Conservation (phyloP, 1,140 invertebrate species). For the Neodiprion virginianus region DNA sequence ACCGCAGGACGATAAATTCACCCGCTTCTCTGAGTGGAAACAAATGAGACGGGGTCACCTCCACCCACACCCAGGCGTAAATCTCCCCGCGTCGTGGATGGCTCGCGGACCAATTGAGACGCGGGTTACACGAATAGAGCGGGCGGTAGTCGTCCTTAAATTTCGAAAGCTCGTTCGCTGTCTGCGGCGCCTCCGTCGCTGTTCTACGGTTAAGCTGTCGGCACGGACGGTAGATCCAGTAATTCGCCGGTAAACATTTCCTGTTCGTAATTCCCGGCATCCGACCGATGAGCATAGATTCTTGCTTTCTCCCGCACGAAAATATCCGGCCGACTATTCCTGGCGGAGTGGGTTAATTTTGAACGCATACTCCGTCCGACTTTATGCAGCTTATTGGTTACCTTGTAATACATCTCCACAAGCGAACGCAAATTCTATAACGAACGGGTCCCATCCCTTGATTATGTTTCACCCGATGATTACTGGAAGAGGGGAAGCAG, state of each 20-base stretch:
- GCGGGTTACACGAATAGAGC: neutral
- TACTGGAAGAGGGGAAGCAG: neutral
- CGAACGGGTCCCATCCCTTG: neutral
- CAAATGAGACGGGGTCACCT: neutral
- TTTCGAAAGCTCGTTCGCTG: neutral
- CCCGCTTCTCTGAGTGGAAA: neutral
- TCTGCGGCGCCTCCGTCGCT: neutral
- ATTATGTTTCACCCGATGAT: too few relatives aligned
- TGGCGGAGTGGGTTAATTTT: neutral
- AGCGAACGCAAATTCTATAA: neutral
- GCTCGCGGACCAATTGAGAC: too few relatives aligned
- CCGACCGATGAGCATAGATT: neutral
- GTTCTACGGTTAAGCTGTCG: neutral
- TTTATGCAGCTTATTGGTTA: neutral
- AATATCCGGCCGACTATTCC: neutral
- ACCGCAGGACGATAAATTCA: neutral
- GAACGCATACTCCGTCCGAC: neutral
- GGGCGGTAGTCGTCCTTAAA: neutral
- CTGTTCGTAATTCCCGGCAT: neutral
- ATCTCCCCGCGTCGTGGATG: too few relatives aligned
- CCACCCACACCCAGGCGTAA: too few relatives aligned
- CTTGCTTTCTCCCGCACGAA: neutral
- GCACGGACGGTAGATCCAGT: neutral
- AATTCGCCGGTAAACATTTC: conserved; percentile 7
- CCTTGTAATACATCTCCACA: neutral